Conservation (phyloP, 1,140 invertebrate genomes). For the Schlechtendalia chinensis region DNA sequence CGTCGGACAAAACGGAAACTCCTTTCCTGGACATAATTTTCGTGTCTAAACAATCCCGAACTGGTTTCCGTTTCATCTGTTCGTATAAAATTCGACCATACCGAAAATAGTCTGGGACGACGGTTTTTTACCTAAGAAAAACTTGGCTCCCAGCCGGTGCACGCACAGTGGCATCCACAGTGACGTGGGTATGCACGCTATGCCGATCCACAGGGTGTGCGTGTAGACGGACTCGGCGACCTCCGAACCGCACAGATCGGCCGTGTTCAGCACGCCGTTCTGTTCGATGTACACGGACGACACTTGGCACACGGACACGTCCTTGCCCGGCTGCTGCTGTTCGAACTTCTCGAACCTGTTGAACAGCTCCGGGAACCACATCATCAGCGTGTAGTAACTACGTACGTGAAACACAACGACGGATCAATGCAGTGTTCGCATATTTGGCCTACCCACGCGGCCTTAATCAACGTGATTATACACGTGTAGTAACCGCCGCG, state of each 20-base stretch:
- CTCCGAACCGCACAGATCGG: conserved; percentile 61
- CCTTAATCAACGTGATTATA: no score
- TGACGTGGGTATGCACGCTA: conserved; percentile 72
- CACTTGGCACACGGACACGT: conserved; percentile 69
- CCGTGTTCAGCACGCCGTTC: conserved; percentile 52
- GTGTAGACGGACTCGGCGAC: conserved; percentile 68
- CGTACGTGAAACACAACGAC: not conserved
- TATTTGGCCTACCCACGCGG: no score
- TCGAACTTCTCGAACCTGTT: conserved; percentile 72
- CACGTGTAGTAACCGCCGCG: not conserved
- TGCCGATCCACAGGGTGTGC: conserved; percentile 70
- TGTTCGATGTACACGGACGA: conserved; percentile 58
- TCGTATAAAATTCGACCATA: no score
- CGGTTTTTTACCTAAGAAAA: conserved; percentile 64
- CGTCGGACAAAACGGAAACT: no score
- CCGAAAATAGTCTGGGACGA: no score
- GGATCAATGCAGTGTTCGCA: no score
- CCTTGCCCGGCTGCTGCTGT: conserved; percentile 62
- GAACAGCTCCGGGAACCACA: conserved; percentile 81
- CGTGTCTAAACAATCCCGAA: no score
- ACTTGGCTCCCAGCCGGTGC: conserved; percentile 70
- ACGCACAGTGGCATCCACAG: conserved; percentile 71
- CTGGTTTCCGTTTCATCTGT: no score
- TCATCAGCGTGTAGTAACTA: conserved; percentile 79
- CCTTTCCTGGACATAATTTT: no score